Evolutionary conservation across 2,888 invertebrate species (phyloP).

Genomic region (Lepidocyrtinus sp.): DNA sequence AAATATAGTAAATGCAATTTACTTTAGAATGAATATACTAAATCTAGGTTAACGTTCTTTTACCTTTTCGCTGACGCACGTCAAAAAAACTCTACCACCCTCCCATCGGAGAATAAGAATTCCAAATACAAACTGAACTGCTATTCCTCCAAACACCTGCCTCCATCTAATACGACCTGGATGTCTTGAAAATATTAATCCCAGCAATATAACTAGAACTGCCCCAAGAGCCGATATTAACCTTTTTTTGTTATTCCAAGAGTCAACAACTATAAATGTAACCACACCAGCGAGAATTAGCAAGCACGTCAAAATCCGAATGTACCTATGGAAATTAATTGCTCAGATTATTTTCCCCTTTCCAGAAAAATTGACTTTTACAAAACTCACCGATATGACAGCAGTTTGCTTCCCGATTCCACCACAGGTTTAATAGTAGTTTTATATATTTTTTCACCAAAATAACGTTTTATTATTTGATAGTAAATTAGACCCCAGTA

Average conservation of each 20-base stretch:
- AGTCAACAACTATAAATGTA: slow-evolving; percentile 79
- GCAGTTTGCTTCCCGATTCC: neutral
- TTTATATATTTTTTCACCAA: slow-evolving; percentile 72
- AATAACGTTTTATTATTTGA: slow-evolving; percentile 77
- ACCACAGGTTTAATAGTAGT: slow-evolving; percentile 23
- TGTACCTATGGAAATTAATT: slow-evolving; percentile 37
- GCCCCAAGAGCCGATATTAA: slow-evolving; percentile 82
- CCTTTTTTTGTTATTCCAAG: slow-evolving; percentile 76
- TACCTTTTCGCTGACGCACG: slow-evolving; percentile 77
- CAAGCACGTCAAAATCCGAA: neutral
- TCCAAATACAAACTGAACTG: slow-evolving; percentile 88
- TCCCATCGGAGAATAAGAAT: slow-evolving; percentile 89
- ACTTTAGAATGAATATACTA: neutral
- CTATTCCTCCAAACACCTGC: slow-evolving; percentile 84
- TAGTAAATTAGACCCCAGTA: slow-evolving; percentile 80
- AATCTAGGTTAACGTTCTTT: neutral
- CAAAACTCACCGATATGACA: slow-evolving; percentile 27
- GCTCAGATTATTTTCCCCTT: neutral
- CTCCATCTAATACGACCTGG: slow-evolving; percentile 80
- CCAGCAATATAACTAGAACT: slow-evolving; percentile 77
- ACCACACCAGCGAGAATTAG: slow-evolving; percentile 74
- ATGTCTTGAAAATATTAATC: slow-evolving; percentile 79
- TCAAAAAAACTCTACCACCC: slow-evolving; percentile 81
- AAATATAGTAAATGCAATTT: neutral
- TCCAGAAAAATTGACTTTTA: neutral